Base-by-base conservation (phyloP, 35 echinoderm and acorn worm genomes). In the Diadema setosum region DNA sequence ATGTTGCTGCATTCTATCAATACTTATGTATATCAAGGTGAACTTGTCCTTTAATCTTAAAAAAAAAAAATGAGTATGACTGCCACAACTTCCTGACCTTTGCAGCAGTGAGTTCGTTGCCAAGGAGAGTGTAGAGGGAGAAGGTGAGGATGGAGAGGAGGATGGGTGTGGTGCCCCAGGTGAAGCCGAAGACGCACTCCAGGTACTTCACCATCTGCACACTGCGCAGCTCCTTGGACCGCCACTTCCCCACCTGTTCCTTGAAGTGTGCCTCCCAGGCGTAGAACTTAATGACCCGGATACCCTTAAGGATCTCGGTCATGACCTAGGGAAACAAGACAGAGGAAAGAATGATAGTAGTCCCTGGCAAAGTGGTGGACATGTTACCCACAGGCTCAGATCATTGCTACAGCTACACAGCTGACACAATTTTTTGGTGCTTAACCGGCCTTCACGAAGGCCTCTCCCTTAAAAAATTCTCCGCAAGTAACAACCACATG, bases 231-330 rank as follows among this genome's bases (percentile, higher is more conserved):
- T 97, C 94, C 7, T 41, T 46, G 15, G 83, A 42, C 82, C 94
- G 46, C 8, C 93, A 87, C 15, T 64, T 18, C 5, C 90, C 42
- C 15, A 97, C 65, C 20, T 82, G 70, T 2, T 86, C 86, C 15
- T 65, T 82, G 74, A 97, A 97, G 44, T 93, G 91, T 26, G 50
- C 63, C 46, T 97, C 94, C 94, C 94, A 97, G 1, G 94, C 91
- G 63, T 89, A 97, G 50, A 90, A 97, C 39, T 97, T 97, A 83
- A 97, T 97, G 33, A 97, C 87, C 2, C 94, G 86, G 15, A 97
- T 97, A 3, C 94, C 94, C 75, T 85, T 64, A 12, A 97, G 45
- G 15, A 93, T 76, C 49, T 97, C 94, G 50, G 81, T 93, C 90
- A 97, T 97, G 11, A 97, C 43, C 94, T 97, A 81, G 34, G 73